phyloP scores from a whole-genome alignment of 2,888 invertebrate species.

The Cryptocheilus praepositus region DNA sequence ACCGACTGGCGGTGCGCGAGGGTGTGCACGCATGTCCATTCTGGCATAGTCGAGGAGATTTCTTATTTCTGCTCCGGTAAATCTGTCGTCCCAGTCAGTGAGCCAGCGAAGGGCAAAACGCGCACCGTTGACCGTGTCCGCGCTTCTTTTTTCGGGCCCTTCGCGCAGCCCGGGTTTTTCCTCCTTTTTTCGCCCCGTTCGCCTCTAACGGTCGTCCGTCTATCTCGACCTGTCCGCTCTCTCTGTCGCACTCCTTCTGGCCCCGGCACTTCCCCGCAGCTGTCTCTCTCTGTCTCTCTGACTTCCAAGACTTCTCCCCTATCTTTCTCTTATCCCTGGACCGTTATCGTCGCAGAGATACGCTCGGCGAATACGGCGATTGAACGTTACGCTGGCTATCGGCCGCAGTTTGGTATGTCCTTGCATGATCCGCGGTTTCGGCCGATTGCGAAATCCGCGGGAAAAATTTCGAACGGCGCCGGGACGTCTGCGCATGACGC shows the following conservation, averaged over 20 bases:
- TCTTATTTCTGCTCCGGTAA: conserved; percentile 75
- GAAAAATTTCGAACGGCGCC: no score
- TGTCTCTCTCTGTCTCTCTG: neutral
- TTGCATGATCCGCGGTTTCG: no score
- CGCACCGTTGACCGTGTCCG: conserved; percentile 69
- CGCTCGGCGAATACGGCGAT: no score
- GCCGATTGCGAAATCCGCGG: no score
- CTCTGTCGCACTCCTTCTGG: conserved; percentile 8
- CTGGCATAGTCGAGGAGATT: conserved; percentile 59
- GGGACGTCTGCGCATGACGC: no score
- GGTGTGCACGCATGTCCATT: conserved; percentile 14
- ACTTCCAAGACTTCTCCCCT: neutral
- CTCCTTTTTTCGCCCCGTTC: conserved; percentile 18
- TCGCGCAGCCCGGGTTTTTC: conserved; percentile 20
- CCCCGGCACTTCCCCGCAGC: neutral
- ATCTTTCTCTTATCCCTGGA: neutral
- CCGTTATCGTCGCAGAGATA: neutral
- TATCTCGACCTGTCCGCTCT: neutral
- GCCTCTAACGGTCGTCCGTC: conserved; percentile 3
- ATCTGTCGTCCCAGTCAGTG: conserved; percentile 74
- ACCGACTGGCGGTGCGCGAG: conserved; percentile 19
- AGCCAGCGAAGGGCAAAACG: conserved; percentile 70
- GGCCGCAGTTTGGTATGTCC: no score
- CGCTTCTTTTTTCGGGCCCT: conserved; percentile 50
- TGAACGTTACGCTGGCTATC: no score